Percentiles rank a stretch among this genome's conserved stretches.
These are phyloP conservation scores for Sakesphorus luctuosus DNA, from an alignment of 2,113 vertebrate species.

Conservation along the genomic window DNA sequence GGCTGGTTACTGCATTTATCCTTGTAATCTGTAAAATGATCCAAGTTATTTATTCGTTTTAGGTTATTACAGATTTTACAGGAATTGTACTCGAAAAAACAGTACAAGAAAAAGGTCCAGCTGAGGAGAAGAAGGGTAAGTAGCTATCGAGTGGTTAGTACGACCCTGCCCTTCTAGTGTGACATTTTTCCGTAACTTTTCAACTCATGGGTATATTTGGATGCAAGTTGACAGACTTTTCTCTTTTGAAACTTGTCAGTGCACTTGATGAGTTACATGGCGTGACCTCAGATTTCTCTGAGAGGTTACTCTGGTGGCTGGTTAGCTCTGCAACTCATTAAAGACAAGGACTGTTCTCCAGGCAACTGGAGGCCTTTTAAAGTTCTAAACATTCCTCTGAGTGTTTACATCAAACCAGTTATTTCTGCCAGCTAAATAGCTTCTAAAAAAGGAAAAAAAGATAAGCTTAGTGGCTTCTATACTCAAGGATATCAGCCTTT, in stretches of 20 bases:
- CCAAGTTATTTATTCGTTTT: background rate
- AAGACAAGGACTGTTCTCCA: background rate
- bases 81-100: slow-evolving; percentile 80
- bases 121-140: slow-evolving; percentile 70
- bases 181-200: background rate
- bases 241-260: background rate
- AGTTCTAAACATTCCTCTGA: background rate
- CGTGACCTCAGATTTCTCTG: background rate
- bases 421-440: slow-evolving; percentile 19
- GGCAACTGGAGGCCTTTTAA: background rate
- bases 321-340: slow-evolving; percentile 6
- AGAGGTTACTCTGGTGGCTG: background rate
- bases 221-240: background rate
- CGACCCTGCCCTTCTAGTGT: background rate
- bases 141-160: background rate
- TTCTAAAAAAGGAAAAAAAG: background rate
- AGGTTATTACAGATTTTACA: slow-evolving; percentile 83
- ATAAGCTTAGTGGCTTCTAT: background rate
- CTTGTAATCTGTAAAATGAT: background rate
- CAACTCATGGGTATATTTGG: background rate
- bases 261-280: background rate
- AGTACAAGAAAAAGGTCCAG: slow-evolving; percentile 29
- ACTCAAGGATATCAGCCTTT: background rate
- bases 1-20: background rate
- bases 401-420: background rate